phyloP scores from a whole-genome alignment of 1,140 invertebrate genomes.

The Maconellicoccus hirsutus region DNA sequence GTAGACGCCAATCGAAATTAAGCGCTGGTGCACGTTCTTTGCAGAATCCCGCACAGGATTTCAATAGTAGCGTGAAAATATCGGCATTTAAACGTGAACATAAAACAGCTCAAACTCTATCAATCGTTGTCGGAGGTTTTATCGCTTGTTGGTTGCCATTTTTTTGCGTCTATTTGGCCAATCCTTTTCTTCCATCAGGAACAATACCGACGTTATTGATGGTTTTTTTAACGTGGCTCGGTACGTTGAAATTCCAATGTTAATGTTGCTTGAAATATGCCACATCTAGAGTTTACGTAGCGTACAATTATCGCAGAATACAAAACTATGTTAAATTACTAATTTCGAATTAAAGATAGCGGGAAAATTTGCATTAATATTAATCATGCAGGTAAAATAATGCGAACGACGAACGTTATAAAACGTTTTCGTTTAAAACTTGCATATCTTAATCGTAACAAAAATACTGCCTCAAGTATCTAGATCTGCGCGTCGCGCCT shows the following conservation, averaged over 20 bases:
- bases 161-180: slow-evolving; percentile 73
- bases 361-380: too few relatives aligned
- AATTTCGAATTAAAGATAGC: too few relatives aligned
- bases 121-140: slow-evolving; percentile 83
- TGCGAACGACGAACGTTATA: too few relatives aligned
- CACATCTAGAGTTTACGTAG: too few relatives aligned
- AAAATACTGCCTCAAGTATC: too few relatives aligned
- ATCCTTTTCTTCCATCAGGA: slow-evolving; percentile 51
- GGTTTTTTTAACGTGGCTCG: slow-evolving; percentile 77
- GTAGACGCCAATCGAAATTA: neutral
- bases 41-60: neutral
- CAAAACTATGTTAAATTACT: too few relatives aligned
- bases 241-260: slow-evolving; percentile 33
- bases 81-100: slow-evolving; percentile 54
- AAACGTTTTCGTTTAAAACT: too few relatives aligned
- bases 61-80: neutral
- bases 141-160: slow-evolving; percentile 82
- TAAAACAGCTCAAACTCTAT: slow-evolving; percentile 80
- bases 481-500: too few relatives aligned
- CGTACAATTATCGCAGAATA: too few relatives aligned
- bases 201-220: slow-evolving; percentile 47
- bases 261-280: too few relatives aligned
- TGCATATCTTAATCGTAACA: too few relatives aligned
- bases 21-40: neutral
- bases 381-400: too few relatives aligned